Evolutionary conservation across 2,797 vertebrate species (phyloP).

Genomic region (Alectoris magna): DNA sequence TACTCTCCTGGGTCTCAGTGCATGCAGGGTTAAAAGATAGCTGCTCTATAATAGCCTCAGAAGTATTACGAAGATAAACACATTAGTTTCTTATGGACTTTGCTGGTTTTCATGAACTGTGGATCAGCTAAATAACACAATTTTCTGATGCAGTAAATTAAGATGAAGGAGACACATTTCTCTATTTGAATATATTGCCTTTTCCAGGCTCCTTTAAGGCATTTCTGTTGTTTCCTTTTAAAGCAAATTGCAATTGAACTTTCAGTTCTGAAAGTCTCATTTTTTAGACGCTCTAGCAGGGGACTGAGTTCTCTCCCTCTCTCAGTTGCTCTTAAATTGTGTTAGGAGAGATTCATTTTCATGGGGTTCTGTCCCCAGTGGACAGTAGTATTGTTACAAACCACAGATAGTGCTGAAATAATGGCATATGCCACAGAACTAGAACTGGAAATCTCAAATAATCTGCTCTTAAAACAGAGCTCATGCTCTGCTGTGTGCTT

Average conservation of each 20-base stretch:
- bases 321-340: background rate
- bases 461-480: background rate
- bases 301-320: background rate
- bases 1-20: background rate
- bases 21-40: background rate
- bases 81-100: slow-evolving; percentile 5
- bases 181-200: slow-evolving; percentile 34
- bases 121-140: background rate
- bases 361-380: background rate
- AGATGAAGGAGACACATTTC: slow-evolving; percentile 12
- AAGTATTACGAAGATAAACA: background rate
- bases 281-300: slow-evolving; percentile 8
- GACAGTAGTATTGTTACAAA: background rate
- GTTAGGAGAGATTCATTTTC: slow-evolving; percentile 4
- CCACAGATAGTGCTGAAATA: background rate
- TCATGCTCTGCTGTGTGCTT: background rate
- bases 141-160: slow-evolving; percentile 9
- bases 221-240: background rate
- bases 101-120: slow-evolving; percentile 12
- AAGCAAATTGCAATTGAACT: slow-evolving; percentile 15
- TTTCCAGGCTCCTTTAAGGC: slow-evolving; percentile 26
- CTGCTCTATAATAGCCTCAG: background rate
- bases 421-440: background rate
- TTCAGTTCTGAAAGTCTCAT: slow-evolving; percentile 3
- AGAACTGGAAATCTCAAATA: background rate